A percentile compares a stretch with the other conserved stretches of the same genome.
Conservation (phyloP, 2,797 vertebrate genomes). For the Micrastur ruficollis region DNA sequence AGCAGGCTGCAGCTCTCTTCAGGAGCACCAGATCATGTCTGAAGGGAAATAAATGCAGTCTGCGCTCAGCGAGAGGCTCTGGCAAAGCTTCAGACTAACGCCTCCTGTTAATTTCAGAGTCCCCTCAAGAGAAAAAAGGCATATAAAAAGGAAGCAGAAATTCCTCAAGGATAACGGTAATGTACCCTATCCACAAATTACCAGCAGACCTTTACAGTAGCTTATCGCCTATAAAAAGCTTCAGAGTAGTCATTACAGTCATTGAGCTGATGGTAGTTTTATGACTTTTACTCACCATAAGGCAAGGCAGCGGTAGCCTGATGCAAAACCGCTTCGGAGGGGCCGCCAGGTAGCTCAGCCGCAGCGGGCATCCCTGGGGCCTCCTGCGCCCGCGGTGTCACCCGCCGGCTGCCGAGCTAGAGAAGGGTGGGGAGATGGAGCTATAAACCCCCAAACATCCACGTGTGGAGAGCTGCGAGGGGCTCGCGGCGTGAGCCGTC, state of each 20-base stretch:
- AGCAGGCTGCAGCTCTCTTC: conserved; percentile 16
- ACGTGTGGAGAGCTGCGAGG: neutral
- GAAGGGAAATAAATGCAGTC: conserved; percentile 40
- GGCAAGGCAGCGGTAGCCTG: neutral
- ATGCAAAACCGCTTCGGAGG: neutral
- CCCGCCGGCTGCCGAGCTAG: neutral
- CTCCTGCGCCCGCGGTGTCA: neutral
- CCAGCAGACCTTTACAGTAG: conserved; percentile 64
- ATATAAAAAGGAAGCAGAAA: conserved; percentile 55
- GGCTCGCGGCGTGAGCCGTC: accelerated
- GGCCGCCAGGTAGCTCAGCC: neutral
- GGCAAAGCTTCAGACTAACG: neutral
- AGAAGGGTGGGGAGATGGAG: neutral
- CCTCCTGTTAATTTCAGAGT: conserved; percentile 15
- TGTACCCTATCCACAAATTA: conserved; percentile 63
- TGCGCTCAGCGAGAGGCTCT: conserved; percentile 22
- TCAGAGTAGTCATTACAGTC: conserved; percentile 53
- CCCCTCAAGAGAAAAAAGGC: conserved; percentile 33
- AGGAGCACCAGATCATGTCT: neutral
- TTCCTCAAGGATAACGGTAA: conserved; percentile 63
- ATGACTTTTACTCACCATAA: conserved; percentile 38
- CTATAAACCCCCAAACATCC: neutral
- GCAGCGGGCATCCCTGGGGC: neutral
- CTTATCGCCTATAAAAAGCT: conserved; percentile 67
- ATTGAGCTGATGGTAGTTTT: conserved; percentile 51